Conservation (phyloP, 2,113 vertebrate genomes). For the Silurus meridionalis region DNA sequence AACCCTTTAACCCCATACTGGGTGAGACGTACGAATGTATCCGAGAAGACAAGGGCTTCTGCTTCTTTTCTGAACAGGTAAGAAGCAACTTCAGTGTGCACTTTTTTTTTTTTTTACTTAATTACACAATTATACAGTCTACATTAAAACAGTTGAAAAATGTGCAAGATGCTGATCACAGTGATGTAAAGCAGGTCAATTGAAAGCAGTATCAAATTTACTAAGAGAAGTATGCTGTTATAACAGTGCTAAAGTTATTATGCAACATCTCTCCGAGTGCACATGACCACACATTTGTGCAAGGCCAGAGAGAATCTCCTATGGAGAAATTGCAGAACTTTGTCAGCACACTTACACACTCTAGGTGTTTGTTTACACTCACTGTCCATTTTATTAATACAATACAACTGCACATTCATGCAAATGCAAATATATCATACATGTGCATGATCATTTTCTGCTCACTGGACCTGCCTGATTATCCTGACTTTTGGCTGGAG, state of each 20-base stretch:
- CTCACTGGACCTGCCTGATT: too few species aligned
- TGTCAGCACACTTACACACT: constrained; percentile 26
- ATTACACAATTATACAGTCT: background rate
- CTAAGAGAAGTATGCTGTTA: background rate
- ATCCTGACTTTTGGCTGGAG: too few species aligned
- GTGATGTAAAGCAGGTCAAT: background rate
- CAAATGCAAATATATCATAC: background rate
- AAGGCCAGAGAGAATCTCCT: constrained; percentile 24
- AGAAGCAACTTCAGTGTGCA: background rate
- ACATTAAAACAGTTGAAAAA: background rate
- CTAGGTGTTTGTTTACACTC: background rate
- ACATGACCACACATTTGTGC: background rate
- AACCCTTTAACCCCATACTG: constrained; percentile 98
- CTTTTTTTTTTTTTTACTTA: background rate
- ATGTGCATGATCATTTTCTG: background rate
- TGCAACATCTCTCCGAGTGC: background rate
- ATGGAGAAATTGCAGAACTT: constrained; percentile 13
- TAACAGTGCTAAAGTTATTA: background rate
- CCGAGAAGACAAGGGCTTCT: constrained; percentile 96
- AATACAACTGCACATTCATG: background rate
- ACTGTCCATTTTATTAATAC: background rate
- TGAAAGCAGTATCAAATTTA: background rate
- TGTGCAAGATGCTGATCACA: background rate
- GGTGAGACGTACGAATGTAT: constrained; percentile 98
- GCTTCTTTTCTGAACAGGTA: constrained; percentile 98